These are phyloP conservation scores for Pristionchus japonicus DNA, from an alignment of 2,888 invertebrate species.

Conservation along the genomic window DNA sequence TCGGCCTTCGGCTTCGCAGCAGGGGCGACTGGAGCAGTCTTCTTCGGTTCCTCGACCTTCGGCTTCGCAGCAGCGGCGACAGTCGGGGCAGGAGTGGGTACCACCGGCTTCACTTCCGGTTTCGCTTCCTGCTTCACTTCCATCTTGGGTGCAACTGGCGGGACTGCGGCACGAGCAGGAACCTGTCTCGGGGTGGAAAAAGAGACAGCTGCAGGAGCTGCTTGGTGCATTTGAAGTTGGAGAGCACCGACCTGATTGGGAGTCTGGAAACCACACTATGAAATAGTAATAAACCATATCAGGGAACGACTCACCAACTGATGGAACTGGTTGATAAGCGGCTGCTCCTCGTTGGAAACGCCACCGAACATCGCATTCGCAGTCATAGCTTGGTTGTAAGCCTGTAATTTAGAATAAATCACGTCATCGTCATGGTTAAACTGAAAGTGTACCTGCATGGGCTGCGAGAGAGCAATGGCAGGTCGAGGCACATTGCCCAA, in stretches of 20 bases:
- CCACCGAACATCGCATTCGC: conserved; percentile 40
- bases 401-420: not conserved
- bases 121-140: too few relatives aligned
- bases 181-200: too few relatives aligned
- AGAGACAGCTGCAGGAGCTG: not conserved
- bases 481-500: not conserved
- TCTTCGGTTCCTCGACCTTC: too few relatives aligned
- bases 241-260: conserved; percentile 20
- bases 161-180: not conserved
- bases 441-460: not conserved
- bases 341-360: not conserved
- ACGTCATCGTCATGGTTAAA: not conserved
- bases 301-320: not conserved
- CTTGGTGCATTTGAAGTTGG: conserved; percentile 16
- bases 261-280: not conserved
- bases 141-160: not conserved
- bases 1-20: conserved; percentile 48
- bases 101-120: not conserved
- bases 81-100: not conserved
- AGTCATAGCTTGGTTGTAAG: conserved; percentile 13
- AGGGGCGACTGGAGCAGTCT: not conserved
- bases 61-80: not conserved
- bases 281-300: not conserved
- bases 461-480: not conserved
- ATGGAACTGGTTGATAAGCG: not conserved